phyloP scores from a whole-genome alignment of 2,113 vertebrate species.

The Hydropotes inermis region DNA sequence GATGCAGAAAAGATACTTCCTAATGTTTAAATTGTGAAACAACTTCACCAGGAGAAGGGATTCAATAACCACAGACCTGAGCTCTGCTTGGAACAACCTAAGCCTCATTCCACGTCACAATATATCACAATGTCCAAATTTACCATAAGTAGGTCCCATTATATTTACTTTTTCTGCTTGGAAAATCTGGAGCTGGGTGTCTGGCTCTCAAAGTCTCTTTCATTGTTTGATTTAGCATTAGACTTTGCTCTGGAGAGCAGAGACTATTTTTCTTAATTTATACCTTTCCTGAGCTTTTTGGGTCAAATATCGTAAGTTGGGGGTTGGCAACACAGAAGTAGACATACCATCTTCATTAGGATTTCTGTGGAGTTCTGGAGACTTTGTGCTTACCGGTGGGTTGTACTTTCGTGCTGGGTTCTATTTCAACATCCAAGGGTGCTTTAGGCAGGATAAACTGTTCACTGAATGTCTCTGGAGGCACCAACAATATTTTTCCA shows the following conservation, averaged over 20 bases:
- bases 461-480: slow-evolving; percentile 30
- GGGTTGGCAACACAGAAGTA: background rate
- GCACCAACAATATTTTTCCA: background rate
- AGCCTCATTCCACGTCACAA: background rate
- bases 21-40: background rate
- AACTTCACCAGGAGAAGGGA: background rate
- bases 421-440: background rate
- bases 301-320: slow-evolving; percentile 17
- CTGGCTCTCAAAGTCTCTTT: background rate
- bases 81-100: background rate
- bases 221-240: slow-evolving; percentile 19
- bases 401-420: slow-evolving; percentile 11
- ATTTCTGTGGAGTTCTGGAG: background rate
- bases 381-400: background rate
- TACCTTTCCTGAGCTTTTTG: background rate
- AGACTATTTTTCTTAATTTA: slow-evolving; percentile 32
- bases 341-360: background rate
- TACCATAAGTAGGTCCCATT: background rate
- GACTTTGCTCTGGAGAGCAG: background rate
- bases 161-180: slow-evolving; percentile 3
- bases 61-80: background rate
- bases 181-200: background rate
- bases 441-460: background rate
- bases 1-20: background rate
- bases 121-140: background rate